Percentiles rank a stretch among this genome's conserved stretches.
Evolutionary conservation across 1,140 invertebrate species (phyloP).

Genomic region (Leguminivora glycinivorella): DNA sequence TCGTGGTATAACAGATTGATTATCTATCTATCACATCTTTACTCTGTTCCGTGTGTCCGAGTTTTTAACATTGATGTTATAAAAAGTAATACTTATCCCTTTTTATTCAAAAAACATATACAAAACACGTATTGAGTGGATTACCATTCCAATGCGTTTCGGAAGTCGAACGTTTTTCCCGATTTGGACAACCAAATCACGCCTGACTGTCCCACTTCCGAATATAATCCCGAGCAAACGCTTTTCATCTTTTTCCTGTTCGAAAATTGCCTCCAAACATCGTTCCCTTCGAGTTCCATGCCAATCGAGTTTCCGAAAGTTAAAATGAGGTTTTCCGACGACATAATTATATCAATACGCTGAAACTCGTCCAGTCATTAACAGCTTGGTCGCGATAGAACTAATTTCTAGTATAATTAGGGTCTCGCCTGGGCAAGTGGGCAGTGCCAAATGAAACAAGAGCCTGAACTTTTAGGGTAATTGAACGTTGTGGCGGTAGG

Average conservation of each 20-base stretch:
- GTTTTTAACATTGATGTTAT: no score
- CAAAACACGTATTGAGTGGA: background rate
- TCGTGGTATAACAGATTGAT: no score
- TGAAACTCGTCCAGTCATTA: conserved; percentile 29
- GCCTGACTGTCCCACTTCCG: background rate
- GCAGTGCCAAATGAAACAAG: conserved; percentile 2
- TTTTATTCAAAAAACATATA: background rate
- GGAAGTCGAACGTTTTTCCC: background rate
- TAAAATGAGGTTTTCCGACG: conserved; percentile 21
- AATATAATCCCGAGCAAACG: background rate
- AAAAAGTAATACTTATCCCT: no score
- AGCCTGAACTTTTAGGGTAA: background rate
- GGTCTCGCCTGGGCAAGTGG: background rate
- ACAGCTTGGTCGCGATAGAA: conserved; percentile 29
- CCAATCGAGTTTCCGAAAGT: conserved; percentile 17
- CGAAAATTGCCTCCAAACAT: conserved; percentile 12
- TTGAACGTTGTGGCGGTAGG: background rate
- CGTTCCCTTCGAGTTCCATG: background rate
- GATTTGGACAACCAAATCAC: background rate
- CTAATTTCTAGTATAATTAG: conserved; percentile 7
- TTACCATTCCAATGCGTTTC: background rate
- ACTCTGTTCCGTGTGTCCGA: no score
- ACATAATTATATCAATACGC: conserved; percentile 20
- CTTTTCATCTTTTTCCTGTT: conserved; percentile 11
- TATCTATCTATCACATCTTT: no score